Percentiles rank a stretch among this genome's conserved stretches.
These are phyloP conservation scores for Drosophila bocki DNA, from an alignment of 1,140 invertebrate species.

Conservation along the genomic window DNA sequence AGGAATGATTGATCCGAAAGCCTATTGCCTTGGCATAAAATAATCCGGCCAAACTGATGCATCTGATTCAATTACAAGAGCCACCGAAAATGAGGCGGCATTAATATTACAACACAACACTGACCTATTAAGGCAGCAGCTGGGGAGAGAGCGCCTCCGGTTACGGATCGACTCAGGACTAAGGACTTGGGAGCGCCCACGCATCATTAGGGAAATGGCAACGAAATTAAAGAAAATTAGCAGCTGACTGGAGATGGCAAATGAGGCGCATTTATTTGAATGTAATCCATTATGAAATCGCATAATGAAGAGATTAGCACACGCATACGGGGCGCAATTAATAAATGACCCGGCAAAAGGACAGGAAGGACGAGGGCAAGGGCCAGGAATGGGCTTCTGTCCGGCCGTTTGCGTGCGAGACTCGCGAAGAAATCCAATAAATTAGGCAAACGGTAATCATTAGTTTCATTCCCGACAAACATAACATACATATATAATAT, in stretches of 20 bases:
- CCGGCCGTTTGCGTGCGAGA: constrained; percentile 56
- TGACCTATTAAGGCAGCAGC: constrained; percentile 13
- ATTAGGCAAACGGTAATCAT: constrained; percentile 74
- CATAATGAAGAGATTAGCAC: constrained; percentile 81
- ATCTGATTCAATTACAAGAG: constrained; percentile 71
- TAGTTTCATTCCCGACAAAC: constrained; percentile 42
- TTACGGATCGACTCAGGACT: neutral
- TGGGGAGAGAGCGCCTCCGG: neutral
- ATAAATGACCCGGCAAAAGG: constrained; percentile 70
- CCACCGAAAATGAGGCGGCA: constrained; percentile 67
- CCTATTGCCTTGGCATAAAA: neutral
- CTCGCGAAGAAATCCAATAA: constrained; percentile 67
- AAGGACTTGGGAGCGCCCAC: constrained; percentile 27
- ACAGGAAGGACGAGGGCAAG: neutral
- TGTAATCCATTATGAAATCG: constrained; percentile 83
- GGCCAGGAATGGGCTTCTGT: constrained; percentile 1
- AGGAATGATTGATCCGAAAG: neutral
- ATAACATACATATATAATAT: constrained; percentile 10
- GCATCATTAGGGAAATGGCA: constrained; percentile 76
- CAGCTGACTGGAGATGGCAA: constrained; percentile 52
- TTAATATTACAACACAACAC: constrained; percentile 63
- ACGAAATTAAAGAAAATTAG: constrained; percentile 79
- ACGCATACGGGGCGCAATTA: constrained; percentile 74
- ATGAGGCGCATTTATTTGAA: constrained; percentile 80
- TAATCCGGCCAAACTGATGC: constrained; percentile 46